A percentile compares a stretch with the other conserved stretches of the same genome.
Evolutionary conservation across 2,888 invertebrate species (phyloP).

Genomic region (Autographa pulchrina): DNA sequence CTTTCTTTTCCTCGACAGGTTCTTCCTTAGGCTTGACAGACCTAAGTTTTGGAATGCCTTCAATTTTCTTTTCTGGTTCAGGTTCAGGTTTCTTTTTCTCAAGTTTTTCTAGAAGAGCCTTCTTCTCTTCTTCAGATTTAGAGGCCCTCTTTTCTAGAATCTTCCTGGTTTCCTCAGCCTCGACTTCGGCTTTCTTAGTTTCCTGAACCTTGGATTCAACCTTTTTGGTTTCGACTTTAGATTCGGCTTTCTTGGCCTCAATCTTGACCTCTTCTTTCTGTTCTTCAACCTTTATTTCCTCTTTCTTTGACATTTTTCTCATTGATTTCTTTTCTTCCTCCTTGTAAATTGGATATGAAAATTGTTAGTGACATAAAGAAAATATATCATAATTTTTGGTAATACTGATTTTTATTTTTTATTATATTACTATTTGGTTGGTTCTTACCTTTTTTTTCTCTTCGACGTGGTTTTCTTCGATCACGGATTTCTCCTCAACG

Average conservation of each 20-base stretch:
- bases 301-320: constrained; percentile 79
- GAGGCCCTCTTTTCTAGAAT: constrained; percentile 84
- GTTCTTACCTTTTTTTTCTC: constrained; percentile 81
- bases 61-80: constrained; percentile 89
- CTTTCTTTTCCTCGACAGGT: constrained; percentile 83
- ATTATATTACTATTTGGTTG: neutral
- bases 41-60: constrained; percentile 90
- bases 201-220: constrained; percentile 78
- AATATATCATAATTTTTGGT: too few species aligned
- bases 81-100: constrained; percentile 87
- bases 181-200: constrained; percentile 76
- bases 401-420: too few species aligned
- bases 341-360: constrained; percentile 45
- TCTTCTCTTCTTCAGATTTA: constrained; percentile 87
- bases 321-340: constrained; percentile 79
- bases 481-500: constrained; percentile 84
- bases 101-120: constrained; percentile 84
- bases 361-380: neutral
- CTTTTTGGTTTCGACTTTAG: constrained; percentile 73
- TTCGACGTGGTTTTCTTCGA: constrained; percentile 87
- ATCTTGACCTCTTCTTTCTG: constrained; percentile 72
- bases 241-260: constrained; percentile 77
- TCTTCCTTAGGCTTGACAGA: constrained; percentile 88
- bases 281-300: constrained; percentile 73
- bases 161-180: constrained; percentile 86